Percentiles rank a stretch among this genome's conserved stretches.
Conservation (phyloP, 37 sponge, comb jelly and placozoan species). For the Haliclona indistincta region DNA sequence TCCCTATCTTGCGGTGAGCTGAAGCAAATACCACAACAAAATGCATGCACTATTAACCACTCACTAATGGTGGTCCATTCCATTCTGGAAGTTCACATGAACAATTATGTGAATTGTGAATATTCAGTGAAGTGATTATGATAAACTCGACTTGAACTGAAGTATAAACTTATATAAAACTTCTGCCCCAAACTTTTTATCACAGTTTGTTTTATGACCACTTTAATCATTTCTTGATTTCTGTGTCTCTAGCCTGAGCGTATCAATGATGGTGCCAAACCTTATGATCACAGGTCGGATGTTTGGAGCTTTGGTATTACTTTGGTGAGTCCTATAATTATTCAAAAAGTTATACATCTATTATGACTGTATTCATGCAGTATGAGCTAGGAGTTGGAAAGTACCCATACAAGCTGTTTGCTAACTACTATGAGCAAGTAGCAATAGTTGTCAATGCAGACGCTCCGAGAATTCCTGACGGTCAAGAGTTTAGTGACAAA, state of each 20-base stretch:
- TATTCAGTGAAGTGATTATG: not conserved
- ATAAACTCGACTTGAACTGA: too few species aligned
- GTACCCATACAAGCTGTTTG: conserved; percentile 29
- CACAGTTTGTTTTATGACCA: not conserved
- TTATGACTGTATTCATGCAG: too few species aligned
- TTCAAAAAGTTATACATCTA: too few species aligned
- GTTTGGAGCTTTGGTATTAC: conserved; percentile 61
- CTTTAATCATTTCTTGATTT: too few species aligned
- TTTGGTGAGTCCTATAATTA: too few species aligned
- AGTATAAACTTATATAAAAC: too few species aligned
- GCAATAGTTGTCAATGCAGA: conserved; percentile 70
- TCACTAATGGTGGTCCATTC: too few species aligned
- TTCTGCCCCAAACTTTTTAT: too few species aligned
- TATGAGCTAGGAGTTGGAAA: conserved; percentile 38
- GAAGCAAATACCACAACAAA: too few species aligned
- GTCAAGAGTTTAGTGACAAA: conserved; percentile 23
- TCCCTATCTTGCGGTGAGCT: conserved; percentile 20
- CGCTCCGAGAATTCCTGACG: conserved; percentile 49
- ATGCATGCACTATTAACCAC: too few species aligned
- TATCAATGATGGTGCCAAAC: not conserved
- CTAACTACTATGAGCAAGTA: conserved; percentile 75
- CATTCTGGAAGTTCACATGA: too few species aligned
- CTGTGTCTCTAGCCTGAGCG: conserved; percentile 10
- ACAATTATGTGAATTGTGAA: conserved; percentile 3
- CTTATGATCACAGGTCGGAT: conserved; percentile 34